phyloP scores from a whole-genome alignment of 2,888 invertebrate genomes.

The Hermaeophaga mercurialis region DNA sequence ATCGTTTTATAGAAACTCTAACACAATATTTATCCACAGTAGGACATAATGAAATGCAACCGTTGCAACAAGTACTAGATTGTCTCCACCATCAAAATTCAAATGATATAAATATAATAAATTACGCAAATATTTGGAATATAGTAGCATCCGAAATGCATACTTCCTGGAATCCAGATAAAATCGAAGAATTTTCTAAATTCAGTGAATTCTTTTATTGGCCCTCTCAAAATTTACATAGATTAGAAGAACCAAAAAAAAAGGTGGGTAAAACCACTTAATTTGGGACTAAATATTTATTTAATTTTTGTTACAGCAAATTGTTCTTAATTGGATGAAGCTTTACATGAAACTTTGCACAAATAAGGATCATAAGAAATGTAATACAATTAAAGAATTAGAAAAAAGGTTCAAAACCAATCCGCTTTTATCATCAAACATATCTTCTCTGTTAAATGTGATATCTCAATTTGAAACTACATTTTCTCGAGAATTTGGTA shows the following conservation, averaged over 20 bases:
- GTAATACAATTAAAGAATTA: conserved; percentile 37
- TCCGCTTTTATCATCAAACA: conserved; percentile 38
- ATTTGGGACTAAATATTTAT: conserved; percentile 6
- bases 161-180: conserved; percentile 27
- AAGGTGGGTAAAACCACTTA: conserved; percentile 32
- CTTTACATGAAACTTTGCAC: conserved; percentile 29
- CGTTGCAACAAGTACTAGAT: too few relatives aligned
- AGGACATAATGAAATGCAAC: too few relatives aligned
- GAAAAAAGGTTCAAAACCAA: conserved; percentile 41
- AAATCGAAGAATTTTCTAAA: conserved; percentile 29
- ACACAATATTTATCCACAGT: too few relatives aligned
- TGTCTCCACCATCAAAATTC: conserved; percentile 28
- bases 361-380: conserved; percentile 37
- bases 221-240: conserved; percentile 41
- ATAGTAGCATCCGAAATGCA: conserved; percentile 30
- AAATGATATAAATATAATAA: conserved; percentile 29
- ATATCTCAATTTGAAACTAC: conserved; percentile 35
- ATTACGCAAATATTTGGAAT: conserved; percentile 38
- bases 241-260: conserved; percentile 32
- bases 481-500: conserved; percentile 32
- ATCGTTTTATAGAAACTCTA: too few relatives aligned
- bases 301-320: conserved; percentile 31
- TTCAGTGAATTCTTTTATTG: conserved; percentile 39
- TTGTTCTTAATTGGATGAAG: conserved; percentile 36
- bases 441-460: conserved; percentile 36